Evolutionary conservation across 2,113 vertebrate genomes (phyloP).

Genomic region (Morone chrysops): DNA sequence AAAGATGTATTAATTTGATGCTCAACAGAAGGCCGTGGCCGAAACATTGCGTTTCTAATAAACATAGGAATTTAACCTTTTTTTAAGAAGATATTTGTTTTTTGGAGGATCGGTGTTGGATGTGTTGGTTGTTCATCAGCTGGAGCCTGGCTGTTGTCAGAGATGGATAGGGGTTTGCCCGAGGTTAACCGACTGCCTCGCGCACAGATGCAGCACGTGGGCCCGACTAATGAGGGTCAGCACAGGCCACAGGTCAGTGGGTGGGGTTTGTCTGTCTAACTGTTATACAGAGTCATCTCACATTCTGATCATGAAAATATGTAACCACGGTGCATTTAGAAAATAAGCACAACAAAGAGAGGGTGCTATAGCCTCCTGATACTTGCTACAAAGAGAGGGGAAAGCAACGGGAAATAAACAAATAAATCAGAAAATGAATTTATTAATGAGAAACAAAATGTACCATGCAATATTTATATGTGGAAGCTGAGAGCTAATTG

Average conservation of each 20-base stretch:
- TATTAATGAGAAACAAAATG: constrained; percentile 56
- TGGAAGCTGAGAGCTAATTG: constrained; percentile 48
- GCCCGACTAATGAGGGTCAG: constrained; percentile 80
- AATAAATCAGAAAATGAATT: constrained; percentile 40
- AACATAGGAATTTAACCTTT: background rate
- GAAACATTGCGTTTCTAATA: background rate
- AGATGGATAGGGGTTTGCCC: constrained; percentile 58
- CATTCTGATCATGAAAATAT: constrained; percentile 60
- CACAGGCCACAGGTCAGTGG: constrained; percentile 62
- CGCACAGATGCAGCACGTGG: constrained; percentile 74
- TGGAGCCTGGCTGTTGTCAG: constrained; percentile 39
- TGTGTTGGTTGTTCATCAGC: background rate
- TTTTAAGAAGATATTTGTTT: background rate
- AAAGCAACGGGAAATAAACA: constrained; percentile 40
- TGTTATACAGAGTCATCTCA: constrained; percentile 37
- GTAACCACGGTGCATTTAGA: background rate
- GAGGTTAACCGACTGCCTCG: constrained; percentile 45
- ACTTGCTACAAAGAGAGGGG: constrained; percentile 1
- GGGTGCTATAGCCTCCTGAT: background rate
- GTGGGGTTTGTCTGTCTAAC: constrained; percentile 45
- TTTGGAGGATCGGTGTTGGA: background rate
- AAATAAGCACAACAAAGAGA: constrained; percentile 22
- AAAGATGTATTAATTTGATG: background rate
- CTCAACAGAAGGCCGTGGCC: background rate
- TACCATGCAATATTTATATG: constrained; percentile 47